A percentile compares a stretch with the other conserved stretches of the same genome.
These are phyloP conservation scores for Cyrtodaria siliqua DNA, from an alignment of 2,888 invertebrate species.

Conservation along the genomic window DNA sequence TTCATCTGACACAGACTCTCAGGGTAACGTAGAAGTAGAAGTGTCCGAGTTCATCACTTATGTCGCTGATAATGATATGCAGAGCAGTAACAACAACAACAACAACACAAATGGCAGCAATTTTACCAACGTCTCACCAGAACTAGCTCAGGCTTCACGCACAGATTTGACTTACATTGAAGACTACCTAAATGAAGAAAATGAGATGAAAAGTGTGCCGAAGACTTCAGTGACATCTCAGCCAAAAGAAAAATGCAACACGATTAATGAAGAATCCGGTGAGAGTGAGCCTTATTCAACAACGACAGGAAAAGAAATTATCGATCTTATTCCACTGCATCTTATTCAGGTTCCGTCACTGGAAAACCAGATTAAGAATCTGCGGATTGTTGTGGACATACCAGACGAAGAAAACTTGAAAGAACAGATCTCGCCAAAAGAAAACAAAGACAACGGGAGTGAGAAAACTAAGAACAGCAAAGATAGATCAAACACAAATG, in stretches of 20 bases:
- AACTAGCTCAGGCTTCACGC: not conserved
- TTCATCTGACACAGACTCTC: constrained; percentile 8
- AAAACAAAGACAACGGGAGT: constrained; percentile 56
- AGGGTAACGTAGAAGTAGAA: not conserved
- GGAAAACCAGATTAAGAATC: constrained; percentile 50
- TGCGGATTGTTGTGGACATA: constrained; percentile 59
- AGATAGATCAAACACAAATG: constrained; percentile 36
- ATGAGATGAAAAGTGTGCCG: not conserved
- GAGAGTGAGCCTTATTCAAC: not conserved
- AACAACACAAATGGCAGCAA: not conserved
- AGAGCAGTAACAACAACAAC: not conserved
- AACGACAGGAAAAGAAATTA: constrained; percentile 6
- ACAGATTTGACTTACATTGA: constrained; percentile 17
- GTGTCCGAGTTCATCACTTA: not conserved
- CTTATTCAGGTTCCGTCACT: constrained; percentile 18
- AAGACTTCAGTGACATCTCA: not conserved
- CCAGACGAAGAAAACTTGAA: constrained; percentile 69
- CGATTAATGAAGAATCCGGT: not conserved
- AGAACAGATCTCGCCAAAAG: constrained; percentile 70
- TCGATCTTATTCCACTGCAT: constrained; percentile 26
- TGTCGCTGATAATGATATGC: not conserved
- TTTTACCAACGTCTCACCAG: not conserved
- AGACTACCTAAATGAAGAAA: constrained; percentile 7
- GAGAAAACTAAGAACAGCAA: constrained; percentile 54
- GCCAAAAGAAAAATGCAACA: not conserved